Base-by-base conservation (phyloP, 2,888 invertebrate genomes). In the Caenorhabditis angaria region DNA sequence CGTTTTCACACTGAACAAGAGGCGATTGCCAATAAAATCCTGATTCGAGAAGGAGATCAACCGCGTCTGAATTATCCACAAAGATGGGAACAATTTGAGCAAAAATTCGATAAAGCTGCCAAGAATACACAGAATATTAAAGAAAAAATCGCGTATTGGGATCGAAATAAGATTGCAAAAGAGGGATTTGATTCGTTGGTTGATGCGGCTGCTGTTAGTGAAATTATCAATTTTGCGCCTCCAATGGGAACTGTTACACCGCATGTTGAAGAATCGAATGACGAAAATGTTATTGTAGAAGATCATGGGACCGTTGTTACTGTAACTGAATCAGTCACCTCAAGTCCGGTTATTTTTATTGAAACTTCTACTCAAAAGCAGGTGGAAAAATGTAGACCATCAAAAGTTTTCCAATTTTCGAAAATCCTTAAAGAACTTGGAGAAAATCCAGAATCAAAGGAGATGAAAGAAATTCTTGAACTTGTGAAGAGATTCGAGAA, bases 341-440 rank as follows among this genome's bases (percentile, higher is more conserved):
- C 69, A 6, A 69, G 61, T 55, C 74, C 74, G 1, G 63, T 74
- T 1, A 74, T 74, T n/a, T 69, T 74, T 24, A 59, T 74, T 3
- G 74, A 74, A 20, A 65, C 65, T 41, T 8, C 63, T 50, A 50
- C 65, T n/a, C 70, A 70, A 55, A 55, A 32, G 20, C 65, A 65
- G 24, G 14, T 35, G 51, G 12, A 60, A 32, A 47, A 22, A 20
- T 64, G 65, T 29, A 20, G 58, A 41, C 56, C 64, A 12, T 72
- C 73, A 4, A 78, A 76, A 22, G 69, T 69, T 0, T 25, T 70
- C 20, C 62, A 68, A 28, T 72, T 76, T 32, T 61, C 74, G 28
- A 79, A 75, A 53, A 77, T 79, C 65, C 48, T 77, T 48, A 69
- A 64, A 32, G 53, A 70, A 51, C 55, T 80, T 41, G 79, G 79